Evolutionary conservation across 2,888 invertebrate genomes (phyloP), one percentile per base, ranked within the genome.

Genomic region (Drosophila nr. medialis): DNA sequence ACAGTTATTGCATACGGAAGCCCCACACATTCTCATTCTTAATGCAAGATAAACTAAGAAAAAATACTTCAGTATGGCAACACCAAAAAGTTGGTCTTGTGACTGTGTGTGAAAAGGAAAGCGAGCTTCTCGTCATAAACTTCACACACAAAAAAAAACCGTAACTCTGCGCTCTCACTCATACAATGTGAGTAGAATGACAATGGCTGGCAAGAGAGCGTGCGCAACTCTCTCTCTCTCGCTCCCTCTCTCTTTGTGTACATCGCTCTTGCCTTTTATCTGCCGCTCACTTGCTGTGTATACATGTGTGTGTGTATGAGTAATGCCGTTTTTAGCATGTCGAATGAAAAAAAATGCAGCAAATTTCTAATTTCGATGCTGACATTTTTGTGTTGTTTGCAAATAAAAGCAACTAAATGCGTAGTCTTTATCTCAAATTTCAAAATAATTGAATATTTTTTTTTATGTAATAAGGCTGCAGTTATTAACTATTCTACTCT

Each of bases 291-390:
- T 56, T 21, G 15, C 29, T 70, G 70, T 15, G 24, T 45, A 24
- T 7, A 15, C 2, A 15, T 24, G 7, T 15, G 24, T 64, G 60
- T 80, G 79, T 80, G 79, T 76, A 72, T 86, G 89, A 89, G 89
- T 83, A 88, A 86, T 86, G 87, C 87, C 83, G 82, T 83, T 82
- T 84, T 87, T 85, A 82, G 80, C 83, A 86, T 75, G 83, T 58
- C 72, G 58, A 71, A 78, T 78, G 48, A 61, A 62, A 80, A 79
- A 51, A 79, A 63, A 70, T 50, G 36, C 61, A 79, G 75, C 75
- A 72, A 78, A 77, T 85, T 81, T 83, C 72, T 78, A 72, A 75
- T 59, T 83, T 86, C 63, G 69, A 75, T 70, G 68, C 81, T 77
- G 81, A 68, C 72, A 80, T 75, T 70, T 76, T 77, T 72, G 67